A percentile compares a stretch with the other conserved stretches of the same genome.
Evolutionary conservation across 2,888 invertebrate species (phyloP).

Genomic region (Anagyrus pseudococci): DNA sequence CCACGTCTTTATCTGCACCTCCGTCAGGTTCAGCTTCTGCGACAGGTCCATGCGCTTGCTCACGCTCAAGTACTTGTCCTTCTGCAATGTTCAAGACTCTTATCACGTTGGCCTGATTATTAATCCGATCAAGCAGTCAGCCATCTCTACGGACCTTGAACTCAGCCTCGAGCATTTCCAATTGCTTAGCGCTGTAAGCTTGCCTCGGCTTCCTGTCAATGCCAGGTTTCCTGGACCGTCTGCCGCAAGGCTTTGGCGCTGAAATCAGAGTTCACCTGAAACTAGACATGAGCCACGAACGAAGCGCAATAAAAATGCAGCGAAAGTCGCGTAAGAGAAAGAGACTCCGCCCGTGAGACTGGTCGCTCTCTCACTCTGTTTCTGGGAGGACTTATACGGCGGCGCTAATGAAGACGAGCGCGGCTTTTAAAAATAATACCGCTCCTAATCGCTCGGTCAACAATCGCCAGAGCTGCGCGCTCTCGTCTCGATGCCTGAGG

Average conservation of each 20-base stretch:
- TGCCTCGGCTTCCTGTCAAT: conserved; percentile 94
- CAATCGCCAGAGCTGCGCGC: too few species aligned
- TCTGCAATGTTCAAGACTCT: conserved; percentile 51
- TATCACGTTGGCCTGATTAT: not conserved
- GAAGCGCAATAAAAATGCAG: too few species aligned
- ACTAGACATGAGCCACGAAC: too few species aligned
- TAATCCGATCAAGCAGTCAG: not conserved
- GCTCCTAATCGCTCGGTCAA: too few species aligned
- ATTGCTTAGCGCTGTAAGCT: conserved; percentile 93
- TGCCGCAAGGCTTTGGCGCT: conserved; percentile 80
- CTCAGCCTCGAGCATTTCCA: conserved; percentile 90
- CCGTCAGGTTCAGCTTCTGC: conserved; percentile 85
- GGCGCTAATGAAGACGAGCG: too few species aligned
- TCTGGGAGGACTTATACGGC: too few species aligned
- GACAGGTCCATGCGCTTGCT: conserved; percentile 94
- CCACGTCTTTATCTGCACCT: conserved; percentile 97
- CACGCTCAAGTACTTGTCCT: conserved; percentile 95
- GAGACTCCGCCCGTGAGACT: too few species aligned
- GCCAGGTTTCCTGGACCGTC: conserved; percentile 85
- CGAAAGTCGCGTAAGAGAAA: too few species aligned
- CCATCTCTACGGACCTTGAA: conserved; percentile 72
- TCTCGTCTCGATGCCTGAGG: too few species aligned
- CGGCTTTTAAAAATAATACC: too few species aligned
- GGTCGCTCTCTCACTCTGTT: too few species aligned
- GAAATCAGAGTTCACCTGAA: conserved; percentile 55